phyloP scores from a whole-genome alignment of 2,888 invertebrate species.

The Autographa gamma region DNA sequence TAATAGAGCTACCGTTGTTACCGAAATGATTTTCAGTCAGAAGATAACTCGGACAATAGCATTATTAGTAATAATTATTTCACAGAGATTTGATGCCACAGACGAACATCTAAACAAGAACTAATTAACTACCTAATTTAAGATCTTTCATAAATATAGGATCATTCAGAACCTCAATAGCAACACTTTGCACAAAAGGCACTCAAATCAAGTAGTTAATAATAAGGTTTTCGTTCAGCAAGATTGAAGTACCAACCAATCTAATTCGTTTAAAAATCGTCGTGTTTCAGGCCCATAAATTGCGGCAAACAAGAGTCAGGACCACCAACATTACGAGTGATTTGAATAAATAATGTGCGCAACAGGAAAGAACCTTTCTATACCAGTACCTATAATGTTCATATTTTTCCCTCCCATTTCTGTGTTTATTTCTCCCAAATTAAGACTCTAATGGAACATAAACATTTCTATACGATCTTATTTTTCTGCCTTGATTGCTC shows the following conservation, averaged over 20 bases:
- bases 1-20: too few relatives aligned
- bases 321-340: slow-evolving; percentile 45
- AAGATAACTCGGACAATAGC: too few relatives aligned
- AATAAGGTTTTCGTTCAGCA: not conserved
- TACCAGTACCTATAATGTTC: slow-evolving; percentile 30
- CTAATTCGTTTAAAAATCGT: slow-evolving; percentile 21
- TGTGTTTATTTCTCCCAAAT: slow-evolving; percentile 24
- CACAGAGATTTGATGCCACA: too few relatives aligned
- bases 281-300: slow-evolving; percentile 39
- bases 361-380: slow-evolving; percentile 36
- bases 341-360: slow-evolving; percentile 51
- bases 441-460: slow-evolving; percentile 12
- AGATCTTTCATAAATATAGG: too few relatives aligned
- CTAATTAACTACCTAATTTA: too few relatives aligned
- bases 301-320: slow-evolving; percentile 36
- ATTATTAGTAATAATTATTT: too few relatives aligned
- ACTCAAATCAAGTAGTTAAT: not conserved
- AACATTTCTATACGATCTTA: not conserved
- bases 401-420: slow-evolving; percentile 28
- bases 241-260: slow-evolving; percentile 33
- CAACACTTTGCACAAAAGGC: too few relatives aligned
- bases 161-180: too few relatives aligned
- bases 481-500: not conserved
- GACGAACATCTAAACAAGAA: too few relatives aligned
- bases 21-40: too few relatives aligned